phyloP scores from a whole-genome alignment of 2,113 vertebrate species.

The Cyrtonyx montezumae region DNA sequence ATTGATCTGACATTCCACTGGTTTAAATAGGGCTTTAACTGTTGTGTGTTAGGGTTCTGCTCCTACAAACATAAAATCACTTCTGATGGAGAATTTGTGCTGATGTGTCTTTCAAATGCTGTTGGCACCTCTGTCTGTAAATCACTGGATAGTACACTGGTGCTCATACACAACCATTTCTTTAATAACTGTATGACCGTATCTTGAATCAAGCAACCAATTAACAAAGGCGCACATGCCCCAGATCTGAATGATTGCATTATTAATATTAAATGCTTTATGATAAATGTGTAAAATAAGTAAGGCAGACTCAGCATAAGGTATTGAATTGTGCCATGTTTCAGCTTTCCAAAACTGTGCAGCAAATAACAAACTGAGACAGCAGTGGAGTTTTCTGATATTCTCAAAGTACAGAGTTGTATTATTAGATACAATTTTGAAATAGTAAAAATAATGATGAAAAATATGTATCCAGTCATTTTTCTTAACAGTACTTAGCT shows the following conservation, averaged over 20 bases:
- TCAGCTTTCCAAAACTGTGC: conserved; percentile 29
- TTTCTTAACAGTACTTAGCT: not conserved
- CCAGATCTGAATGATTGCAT: conserved; percentile 4
- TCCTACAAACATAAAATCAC: not conserved
- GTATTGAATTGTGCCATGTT: conserved; percentile 11
- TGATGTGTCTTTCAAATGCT: not conserved
- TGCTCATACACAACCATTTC: not conserved
- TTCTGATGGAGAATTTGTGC: not conserved
- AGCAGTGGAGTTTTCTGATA: conserved; percentile 39
- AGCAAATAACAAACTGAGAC: conserved; percentile 43
- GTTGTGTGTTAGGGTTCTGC: not conserved
- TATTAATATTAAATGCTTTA: conserved; percentile 50
- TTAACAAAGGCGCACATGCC: not conserved
- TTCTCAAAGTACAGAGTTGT: conserved; percentile 26
- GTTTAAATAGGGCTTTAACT: not conserved
- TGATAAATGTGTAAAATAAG: conserved; percentile 63
- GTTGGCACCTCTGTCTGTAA: not conserved
- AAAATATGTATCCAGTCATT: not conserved
- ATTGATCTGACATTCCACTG: not conserved
- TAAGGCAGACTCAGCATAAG: conserved; percentile 30
- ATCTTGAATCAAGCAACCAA: not conserved
- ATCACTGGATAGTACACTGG: not conserved
- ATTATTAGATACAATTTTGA: not conserved
- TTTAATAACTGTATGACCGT: not conserved
- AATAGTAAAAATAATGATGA: conserved; percentile 3